Base-by-base conservation (phyloP, 1,140 invertebrate species). In the Pogonognathellus flavescens region DNA sequence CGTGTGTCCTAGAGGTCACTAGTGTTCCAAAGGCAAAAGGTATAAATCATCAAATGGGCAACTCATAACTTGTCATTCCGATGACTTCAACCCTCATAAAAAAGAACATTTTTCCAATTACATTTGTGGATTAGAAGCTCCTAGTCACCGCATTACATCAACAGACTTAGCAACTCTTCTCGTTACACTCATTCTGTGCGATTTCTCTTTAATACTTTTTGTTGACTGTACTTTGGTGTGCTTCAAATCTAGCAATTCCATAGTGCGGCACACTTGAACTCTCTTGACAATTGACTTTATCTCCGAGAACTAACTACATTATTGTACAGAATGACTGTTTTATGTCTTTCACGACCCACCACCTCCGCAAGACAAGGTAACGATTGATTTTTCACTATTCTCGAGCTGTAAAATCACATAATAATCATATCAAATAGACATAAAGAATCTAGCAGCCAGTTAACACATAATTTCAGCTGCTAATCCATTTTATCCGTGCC, bases 61-160 rank as follows among this genome's bases (percentile, higher is more conserved):
- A 59, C 82, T 86, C 85, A 86, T 86, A 86, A 86, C 57, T 86
- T 86, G 85, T 86, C 85, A 86, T 86, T 86, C 53, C 49, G 52
- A 86, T 82, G 66, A 84, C 85, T 86, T 80, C 70, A 70, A 84
- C 80, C 60, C 80, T 82, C 70, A 80, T 83, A 80, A 84, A 86
- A 86, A 86, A 62, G 62, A 80, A 82, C 85, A 72, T 83, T 84
- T 72, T 80, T 14, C 80, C 85, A 86, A 86, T 86, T 86, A 86
- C 72, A 6, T 25, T 53, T 18, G 14, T 80, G 80, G 85, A 83
- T 83, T 86, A 83, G 66, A 72, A 22, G 66, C 50, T 25, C 8
- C 20, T 57, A 53, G 80, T 81, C 80, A 81, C 50, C 55, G 11
- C 62, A 59, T 76, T 31, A 76, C 70, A 25, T 76, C 70, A 41